Base-by-base conservation (phyloP, 2,113 vertebrate species). In the Rhinoderma darwinii region DNA sequence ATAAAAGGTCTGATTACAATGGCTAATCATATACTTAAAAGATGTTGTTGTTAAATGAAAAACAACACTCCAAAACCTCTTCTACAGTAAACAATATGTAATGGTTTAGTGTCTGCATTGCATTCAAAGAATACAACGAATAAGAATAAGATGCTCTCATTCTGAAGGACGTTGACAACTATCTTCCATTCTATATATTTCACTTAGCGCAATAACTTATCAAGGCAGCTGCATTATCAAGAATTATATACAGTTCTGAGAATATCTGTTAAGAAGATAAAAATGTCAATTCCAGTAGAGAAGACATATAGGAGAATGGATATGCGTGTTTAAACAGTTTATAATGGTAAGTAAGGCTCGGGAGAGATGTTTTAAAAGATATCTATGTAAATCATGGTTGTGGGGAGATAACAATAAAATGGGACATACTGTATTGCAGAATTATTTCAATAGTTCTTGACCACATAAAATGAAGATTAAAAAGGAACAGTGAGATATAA, bases 181-280 rank as follows among this genome's bases (percentile, higher is more conserved):
- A 39, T 73, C 35, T 86, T 7, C 10, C 43, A 73, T 86, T 51
- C 43, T 39, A 73, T 81, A 72, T 37, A 18, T 86, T 86, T 80
- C 77, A 59, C n/a, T 73, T 73, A 56, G 32, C 44, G 73, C 75
- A 72, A 22, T 76, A 74, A 84, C 83, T 76, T 80, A 68, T 72
- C 66, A 86, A 56, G 76, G 25, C 44, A 81, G 15, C 30, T 20
- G 47, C 47, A 86, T 86, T 70, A 86, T 70, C 63, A 73, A 70
- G 63, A 72, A 81, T 81, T 86, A 86, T 73, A 39, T 86, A 81
- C 50, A 81, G 30, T 81, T 72, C 32, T 86, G 63, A 81, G 77
- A 72, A 86, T 30, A 79, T 59, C 75, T 56, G 61, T 81, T 68
- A 86, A 73, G 47, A 41, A 72, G 84, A 70, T 86, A 50, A 73